A percentile compares a stretch with the other conserved stretches of the same genome.
phyloP scores from a whole-genome alignment of 2,888 invertebrate genomes.

The Hesperia comma region DNA sequence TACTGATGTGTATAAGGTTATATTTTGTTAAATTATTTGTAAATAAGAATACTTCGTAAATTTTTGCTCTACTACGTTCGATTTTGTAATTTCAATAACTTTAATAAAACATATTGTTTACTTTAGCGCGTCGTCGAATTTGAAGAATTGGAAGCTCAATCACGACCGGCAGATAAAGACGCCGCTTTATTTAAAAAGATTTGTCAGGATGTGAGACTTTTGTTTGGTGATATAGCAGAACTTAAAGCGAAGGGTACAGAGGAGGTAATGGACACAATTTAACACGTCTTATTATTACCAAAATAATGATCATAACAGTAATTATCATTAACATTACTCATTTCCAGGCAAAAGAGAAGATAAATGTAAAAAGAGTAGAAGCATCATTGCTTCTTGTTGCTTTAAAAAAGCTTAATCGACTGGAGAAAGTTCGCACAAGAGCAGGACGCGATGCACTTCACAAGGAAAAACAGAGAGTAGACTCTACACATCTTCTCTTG shows the following conservation, averaged over 20 bases:
- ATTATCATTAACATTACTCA: no score
- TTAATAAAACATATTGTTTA: neutral
- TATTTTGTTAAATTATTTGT: constrained; percentile 32
- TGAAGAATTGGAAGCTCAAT: constrained; percentile 89
- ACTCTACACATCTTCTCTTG: constrained; percentile 93
- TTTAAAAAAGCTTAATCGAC: constrained; percentile 94
- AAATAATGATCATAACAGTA: constrained; percentile 11
- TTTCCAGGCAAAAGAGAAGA: constrained; percentile 84
- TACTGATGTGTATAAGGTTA: constrained; percentile 85
- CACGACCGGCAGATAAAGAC: constrained; percentile 87
- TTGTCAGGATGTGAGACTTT: constrained; percentile 87
- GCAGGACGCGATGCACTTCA: constrained; percentile 91
- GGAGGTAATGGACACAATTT: constrained; percentile 66
- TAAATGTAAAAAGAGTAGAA: constrained; percentile 87
- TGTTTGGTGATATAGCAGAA: constrained; percentile 87
- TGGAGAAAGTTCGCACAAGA: constrained; percentile 94
- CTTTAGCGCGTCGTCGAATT: constrained; percentile 86
- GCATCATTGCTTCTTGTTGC: constrained; percentile 91
- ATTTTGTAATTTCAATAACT: constrained; percentile 13
- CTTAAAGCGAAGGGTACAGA: constrained; percentile 84
- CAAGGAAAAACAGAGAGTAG: constrained; percentile 93
- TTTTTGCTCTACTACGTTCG: neutral
- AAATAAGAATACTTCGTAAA: no score
- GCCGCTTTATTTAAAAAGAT: constrained; percentile 86
- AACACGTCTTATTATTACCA: neutral